Evolutionary conservation across 2,888 invertebrate species (phyloP).

Genomic region (Aelia acuminata): DNA sequence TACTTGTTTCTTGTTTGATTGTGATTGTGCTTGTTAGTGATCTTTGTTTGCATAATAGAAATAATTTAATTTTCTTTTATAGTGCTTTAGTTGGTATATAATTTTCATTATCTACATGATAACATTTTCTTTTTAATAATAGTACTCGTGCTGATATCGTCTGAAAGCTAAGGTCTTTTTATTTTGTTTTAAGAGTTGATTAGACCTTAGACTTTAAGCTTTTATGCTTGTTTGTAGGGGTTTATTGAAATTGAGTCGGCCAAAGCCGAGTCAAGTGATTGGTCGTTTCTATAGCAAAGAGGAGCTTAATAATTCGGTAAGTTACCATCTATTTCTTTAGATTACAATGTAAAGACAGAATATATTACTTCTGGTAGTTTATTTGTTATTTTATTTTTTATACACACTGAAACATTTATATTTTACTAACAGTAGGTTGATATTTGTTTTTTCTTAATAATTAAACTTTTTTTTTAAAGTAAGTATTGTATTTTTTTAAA

Average conservation of each 20-base stretch:
- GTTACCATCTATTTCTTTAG: slow-evolving; percentile 18
- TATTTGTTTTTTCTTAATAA: background rate
- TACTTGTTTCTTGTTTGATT: slow-evolving; percentile 2
- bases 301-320: slow-evolving; percentile 48
- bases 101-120: background rate
- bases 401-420: no score
- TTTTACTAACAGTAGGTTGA: background rate
- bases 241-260: slow-evolving; percentile 59
- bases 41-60: slow-evolving; percentile 2
- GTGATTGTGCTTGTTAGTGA: slow-evolving; percentile 43
- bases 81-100: background rate
- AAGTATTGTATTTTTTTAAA: background rate
- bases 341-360: background rate
- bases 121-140: no score
- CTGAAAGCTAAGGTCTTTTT: slow-evolving; percentile 25
- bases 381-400: no score
- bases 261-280: slow-evolving; percentile 58
- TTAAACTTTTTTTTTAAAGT: background rate
- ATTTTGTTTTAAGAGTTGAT: background rate
- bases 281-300: slow-evolving; percentile 58
- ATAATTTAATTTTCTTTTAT: background rate
- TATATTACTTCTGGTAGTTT: background rate
- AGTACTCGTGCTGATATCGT: background rate
- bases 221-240: slow-evolving; percentile 53
- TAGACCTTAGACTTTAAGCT: slow-evolving; percentile 28